Conservation (phyloP, 2,888 invertebrate genomes). For the Gnatocerus cornutus region DNA sequence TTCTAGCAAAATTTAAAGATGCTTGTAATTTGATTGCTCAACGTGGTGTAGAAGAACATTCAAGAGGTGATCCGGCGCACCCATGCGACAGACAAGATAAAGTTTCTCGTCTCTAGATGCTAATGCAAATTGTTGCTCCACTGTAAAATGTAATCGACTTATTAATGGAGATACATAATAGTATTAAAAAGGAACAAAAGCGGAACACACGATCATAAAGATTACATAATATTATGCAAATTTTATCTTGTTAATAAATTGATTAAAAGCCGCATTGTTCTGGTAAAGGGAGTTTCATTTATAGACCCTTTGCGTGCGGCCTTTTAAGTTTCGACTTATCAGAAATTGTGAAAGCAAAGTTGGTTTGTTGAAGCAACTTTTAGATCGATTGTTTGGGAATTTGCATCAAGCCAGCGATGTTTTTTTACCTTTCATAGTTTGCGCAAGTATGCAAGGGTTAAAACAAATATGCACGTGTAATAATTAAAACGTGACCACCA, state of each 20-base stretch:
- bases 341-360: not conserved
- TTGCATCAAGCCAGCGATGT: not conserved
- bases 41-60: conserved; percentile 1
- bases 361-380: not conserved
- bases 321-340: not conserved
- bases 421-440: too few relatives aligned
- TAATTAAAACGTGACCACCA: too few relatives aligned
- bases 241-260: not conserved
- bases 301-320: conserved; percentile 1
- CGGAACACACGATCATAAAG: not conserved
- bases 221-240: conserved; percentile 2
- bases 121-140: not conserved
- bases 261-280: conserved; percentile 2
- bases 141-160: not conserved
- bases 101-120: not conserved
- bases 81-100: conserved; percentile 3
- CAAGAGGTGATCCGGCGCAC: conserved; percentile 2
- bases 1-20: not conserved
- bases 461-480: too few relatives aligned
- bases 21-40: conserved; percentile 2
- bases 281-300: not conserved
- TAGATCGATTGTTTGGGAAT: not conserved
- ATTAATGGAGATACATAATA: not conserved
- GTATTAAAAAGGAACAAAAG: conserved; percentile 1
- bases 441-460: too few relatives aligned